Conservation (phyloP, 35 echinoderm and acorn worm genomes). For the Amphiura filiformis region DNA sequence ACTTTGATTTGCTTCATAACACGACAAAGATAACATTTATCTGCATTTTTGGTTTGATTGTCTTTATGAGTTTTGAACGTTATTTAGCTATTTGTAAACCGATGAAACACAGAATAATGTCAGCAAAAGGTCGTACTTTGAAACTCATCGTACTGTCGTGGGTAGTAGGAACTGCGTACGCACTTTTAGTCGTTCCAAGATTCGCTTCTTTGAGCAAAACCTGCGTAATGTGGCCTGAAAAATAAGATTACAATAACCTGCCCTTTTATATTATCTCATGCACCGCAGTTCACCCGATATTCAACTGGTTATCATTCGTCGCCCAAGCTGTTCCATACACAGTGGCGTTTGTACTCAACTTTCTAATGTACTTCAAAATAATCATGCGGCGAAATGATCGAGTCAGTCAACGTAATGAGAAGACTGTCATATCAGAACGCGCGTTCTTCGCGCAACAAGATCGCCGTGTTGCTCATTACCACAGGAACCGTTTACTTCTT, state of each 20-base stretch:
- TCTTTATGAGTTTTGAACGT: constrained; percentile 6
- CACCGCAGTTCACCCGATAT: neutral
- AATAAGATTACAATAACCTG: neutral
- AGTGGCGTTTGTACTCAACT: neutral
- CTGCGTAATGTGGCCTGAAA: neutral
- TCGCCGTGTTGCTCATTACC: neutral
- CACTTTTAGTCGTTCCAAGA: neutral
- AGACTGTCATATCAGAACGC: neutral
- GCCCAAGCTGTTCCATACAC: neutral
- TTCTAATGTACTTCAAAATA: neutral
- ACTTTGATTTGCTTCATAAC: too few relatives aligned
- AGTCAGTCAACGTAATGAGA: neutral
- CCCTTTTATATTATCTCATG: neutral
- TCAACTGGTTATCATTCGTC: neutral
- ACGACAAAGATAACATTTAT: too few relatives aligned
- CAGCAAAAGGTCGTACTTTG: neutral
- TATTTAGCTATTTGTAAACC: neutral
- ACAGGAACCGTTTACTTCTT: neutral
- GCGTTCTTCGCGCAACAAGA: neutral
- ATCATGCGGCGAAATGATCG: neutral
- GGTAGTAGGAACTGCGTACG: neutral
- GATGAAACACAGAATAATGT: neutral
- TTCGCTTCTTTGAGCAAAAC: neutral
- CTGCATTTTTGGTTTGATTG: neutral
- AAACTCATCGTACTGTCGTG: neutral